Base-by-base conservation (phyloP, 2,888 invertebrate species). In the Lithophane socia region DNA sequence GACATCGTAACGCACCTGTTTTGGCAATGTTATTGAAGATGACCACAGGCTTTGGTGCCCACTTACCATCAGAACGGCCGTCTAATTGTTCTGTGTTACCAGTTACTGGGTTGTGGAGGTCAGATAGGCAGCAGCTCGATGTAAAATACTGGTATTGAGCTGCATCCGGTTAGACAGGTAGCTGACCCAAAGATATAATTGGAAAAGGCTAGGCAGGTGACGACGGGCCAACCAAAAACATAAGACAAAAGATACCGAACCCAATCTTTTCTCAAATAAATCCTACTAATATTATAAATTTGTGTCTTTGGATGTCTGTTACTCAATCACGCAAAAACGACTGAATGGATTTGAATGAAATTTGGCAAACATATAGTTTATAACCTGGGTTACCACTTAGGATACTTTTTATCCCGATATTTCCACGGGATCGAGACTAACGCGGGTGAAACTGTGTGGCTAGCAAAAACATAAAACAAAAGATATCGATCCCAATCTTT, bases 221-320 rank as follows among this genome's bases (percentile, higher is more conserved):
- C 10, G 56, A n/a, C 8, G 7, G 37, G 37, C 29, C 7, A 65
- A 13, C 47, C 21, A n/a, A 56, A 1, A 9, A 29, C 7, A 60
- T 42, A 18, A 71, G 37, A 16, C 16, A 24, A 73, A 54, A 44
- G 9, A 61, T 49, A 52, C 2, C n/a, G 0, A 58, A 3, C 10
- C 24, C 49, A 75, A 29, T 29, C 12, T 61, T 76, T 29, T n/a
- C 2, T 76, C n/a, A 61, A 76, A 75, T 29, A 49, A 74, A 60
- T 29, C 29, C 29, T 29, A 29, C 29, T 1, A 29, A 29, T 29
- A 29, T 29, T 29, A 29, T 29, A 29, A 29, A 1, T 29, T 1
- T 29, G 29, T 29, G 29, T 29, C 29, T 29, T 29, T 29, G 29
- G 29, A 29, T 29, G 1, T 29, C 1, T 29, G 29, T 29, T 29